Evolutionary conservation across 1,140 invertebrate species (phyloP), one percentile per base, ranked within the genome.

Genomic region (Plodia interpunctella): DNA sequence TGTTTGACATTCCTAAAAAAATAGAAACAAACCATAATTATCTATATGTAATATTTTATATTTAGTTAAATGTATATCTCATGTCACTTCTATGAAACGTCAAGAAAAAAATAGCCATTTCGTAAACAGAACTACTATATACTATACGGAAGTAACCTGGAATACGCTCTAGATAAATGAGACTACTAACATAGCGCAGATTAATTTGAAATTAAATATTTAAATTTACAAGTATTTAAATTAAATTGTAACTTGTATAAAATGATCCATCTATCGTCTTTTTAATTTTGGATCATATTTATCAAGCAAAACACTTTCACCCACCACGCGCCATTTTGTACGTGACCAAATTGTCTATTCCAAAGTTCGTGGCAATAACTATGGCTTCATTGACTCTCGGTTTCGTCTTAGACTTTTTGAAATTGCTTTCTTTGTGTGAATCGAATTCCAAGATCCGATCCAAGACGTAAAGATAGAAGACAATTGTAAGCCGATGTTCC

Each of bases 351-450:
- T 57, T 59, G 55, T 72, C 57, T 68, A 74, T 71, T 74, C 44
- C 63, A 62, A 71, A 72, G 69, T 70, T 68, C 57, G 59, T 63
- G 61, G 57, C 58, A 58, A 65, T 68, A 51, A 63, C 64, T 28
- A 54, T 49, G 62, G 63, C 63, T 70, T 68, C 57, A 62, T 72
- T 58, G 53, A 82, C 83, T 83, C 70, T 86, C 76, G 49, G 66
- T 83, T 83, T 86, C 77, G 65, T 73, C 68, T 44, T 70, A 74
- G 72, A 74, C 53, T 77, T 72, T 70, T 72, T 60, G 50, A 72
- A 74, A 75, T 78, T 73, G 67, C 70, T 80, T 80, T 79, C 74
- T 70, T 76, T 77, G 72, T 78, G 57, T 68, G 59, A 68, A 65
- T 61, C 62, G 72, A 70, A 70, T 75, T 60, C 32, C 70, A 62